A percentile compares a stretch with the other conserved stretches of the same genome.
Evolutionary conservation across 2,888 invertebrate genomes (phyloP).

Genomic region (Pterobdella sp.): DNA sequence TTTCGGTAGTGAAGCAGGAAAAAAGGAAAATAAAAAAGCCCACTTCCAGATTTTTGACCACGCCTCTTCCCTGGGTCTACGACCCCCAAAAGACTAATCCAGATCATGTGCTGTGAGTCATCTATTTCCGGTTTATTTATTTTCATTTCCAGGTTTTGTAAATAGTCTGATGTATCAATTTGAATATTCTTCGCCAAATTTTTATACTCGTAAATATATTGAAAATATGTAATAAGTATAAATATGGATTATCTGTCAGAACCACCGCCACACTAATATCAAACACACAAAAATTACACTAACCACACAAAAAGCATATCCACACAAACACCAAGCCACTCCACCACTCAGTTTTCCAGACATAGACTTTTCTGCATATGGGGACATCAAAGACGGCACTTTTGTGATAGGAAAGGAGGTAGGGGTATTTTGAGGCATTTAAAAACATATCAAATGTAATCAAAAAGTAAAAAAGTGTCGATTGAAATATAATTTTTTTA

Average conservation of each 20-base stretch:
- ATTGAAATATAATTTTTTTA: too few species aligned
- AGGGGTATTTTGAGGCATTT: too few species aligned
- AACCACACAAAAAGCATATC: not conserved
- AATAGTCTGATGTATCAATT: too few species aligned
- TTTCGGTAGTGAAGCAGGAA: too few species aligned
- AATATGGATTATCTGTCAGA: not conserved
- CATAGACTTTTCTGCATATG: not conserved
- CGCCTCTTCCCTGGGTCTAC: constrained; percentile 2
- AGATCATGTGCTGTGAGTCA: not conserved
- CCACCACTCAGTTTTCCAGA: not conserved
- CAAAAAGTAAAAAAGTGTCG: too few species aligned
- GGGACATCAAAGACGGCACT: constrained; percentile 1
- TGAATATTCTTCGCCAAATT: too few species aligned
- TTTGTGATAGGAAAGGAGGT: not conserved
- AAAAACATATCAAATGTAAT: too few species aligned
- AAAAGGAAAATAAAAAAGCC: too few species aligned
- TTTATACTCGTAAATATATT: too few species aligned
- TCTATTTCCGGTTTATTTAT: not conserved
- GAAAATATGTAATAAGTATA: too few species aligned
- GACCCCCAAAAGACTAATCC: not conserved
- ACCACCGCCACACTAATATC: not conserved
- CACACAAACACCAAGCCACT: not conserved
- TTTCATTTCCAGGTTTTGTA: too few species aligned
- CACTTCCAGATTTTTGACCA: constrained; percentile 8
- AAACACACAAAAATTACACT: not conserved